A percentile compares a stretch with the other conserved stretches of the same genome.
Conservation (phyloP, 2,888 invertebrate species). For the Drosophila glabriapex region DNA sequence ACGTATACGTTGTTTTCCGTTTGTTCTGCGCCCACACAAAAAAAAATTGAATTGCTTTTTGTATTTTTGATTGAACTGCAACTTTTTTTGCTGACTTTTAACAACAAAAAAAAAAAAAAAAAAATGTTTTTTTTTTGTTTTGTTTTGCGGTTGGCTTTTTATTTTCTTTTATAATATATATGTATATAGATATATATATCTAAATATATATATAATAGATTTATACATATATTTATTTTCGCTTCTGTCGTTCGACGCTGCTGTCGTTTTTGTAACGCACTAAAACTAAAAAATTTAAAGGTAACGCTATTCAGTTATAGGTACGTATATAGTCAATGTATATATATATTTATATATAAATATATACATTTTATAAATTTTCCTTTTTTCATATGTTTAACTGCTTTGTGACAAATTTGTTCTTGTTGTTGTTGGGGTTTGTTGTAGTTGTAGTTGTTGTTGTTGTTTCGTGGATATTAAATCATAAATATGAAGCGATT, state of each 20-base stretch:
- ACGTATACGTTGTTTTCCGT: slow-evolving; percentile 39
- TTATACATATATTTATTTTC: slow-evolving; percentile 33
- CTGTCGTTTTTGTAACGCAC: slow-evolving; percentile 63
- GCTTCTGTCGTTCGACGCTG: slow-evolving; percentile 42
- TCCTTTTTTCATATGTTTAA: slow-evolving; percentile 28
- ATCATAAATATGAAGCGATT: slow-evolving; percentile 51
- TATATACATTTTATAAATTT: slow-evolving; percentile 21
- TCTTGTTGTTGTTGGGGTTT: slow-evolving; percentile 9
- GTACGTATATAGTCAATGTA: slow-evolving; percentile 59
- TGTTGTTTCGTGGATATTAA: slow-evolving; percentile 25
- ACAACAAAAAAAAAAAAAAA: slow-evolving; percentile 74
- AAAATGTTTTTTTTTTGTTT: slow-evolving; percentile 64
- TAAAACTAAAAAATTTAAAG: slow-evolving; percentile 76
- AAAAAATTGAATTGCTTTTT: slow-evolving; percentile 3
- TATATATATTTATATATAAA: slow-evolving; percentile 42
- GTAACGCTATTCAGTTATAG: slow-evolving; percentile 68
- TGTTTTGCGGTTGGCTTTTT: slow-evolving; percentile 68
- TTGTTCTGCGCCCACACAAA: slow-evolving; percentile 31
- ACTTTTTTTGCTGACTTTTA: slow-evolving; percentile 54
- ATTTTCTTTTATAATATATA: slow-evolving; percentile 35
- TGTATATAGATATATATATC: background rate
- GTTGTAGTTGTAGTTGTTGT: slow-evolving; percentile 18
- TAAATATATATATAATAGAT: slow-evolving; percentile 14
- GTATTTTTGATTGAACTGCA: slow-evolving; percentile 35
- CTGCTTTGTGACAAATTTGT: slow-evolving; percentile 34